These are phyloP conservation scores for Axea sp. DNA, from an alignment of 2,888 invertebrate species.

Conservation along the genomic window DNA sequence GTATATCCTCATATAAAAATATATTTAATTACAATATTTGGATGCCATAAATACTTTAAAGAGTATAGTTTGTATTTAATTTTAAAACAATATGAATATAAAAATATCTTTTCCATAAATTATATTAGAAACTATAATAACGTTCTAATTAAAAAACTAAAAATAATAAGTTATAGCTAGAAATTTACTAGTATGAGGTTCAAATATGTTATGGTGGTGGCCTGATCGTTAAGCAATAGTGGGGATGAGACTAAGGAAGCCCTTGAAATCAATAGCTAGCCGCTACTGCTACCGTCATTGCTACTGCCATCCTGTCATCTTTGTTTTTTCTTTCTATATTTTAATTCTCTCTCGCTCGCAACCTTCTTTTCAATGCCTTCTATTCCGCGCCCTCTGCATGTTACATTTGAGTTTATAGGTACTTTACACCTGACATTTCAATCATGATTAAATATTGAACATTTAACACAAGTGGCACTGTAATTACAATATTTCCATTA, in stretches of 20 bases:
- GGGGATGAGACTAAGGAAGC: slow-evolving; percentile 75
- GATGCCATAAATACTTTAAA: too few species aligned
- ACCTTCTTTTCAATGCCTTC: slow-evolving; percentile 13
- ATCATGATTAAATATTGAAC: too few species aligned
- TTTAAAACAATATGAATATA: too few species aligned
- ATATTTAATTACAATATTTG: too few species aligned
- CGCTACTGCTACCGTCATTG: slow-evolving; percentile 74
- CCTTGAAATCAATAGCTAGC: slow-evolving; percentile 79
- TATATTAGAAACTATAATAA: too few species aligned
- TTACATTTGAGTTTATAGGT: slow-evolving; percentile 12
- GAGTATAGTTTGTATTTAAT: too few species aligned
- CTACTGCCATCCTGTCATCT: slow-evolving; percentile 69
- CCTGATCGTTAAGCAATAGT: slow-evolving; percentile 57
- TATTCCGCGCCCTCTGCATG: slow-evolving; percentile 21
- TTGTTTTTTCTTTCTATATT: slow-evolving; percentile 53
- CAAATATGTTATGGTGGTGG: slow-evolving; percentile 23
- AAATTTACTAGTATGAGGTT: slow-evolving; percentile 1
- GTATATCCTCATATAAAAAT: too few species aligned
- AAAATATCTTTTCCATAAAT: too few species aligned
- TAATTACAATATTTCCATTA: too few species aligned
- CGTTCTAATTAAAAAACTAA: too few species aligned
- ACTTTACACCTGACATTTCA: slow-evolving; percentile 14
- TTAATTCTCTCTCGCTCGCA: slow-evolving; percentile 46
- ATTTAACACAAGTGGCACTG: too few species aligned
- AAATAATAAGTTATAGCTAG: not conserved